Evolutionary conservation across 2,888 invertebrate species (phyloP).

Genomic region (Meganola albula): DNA sequence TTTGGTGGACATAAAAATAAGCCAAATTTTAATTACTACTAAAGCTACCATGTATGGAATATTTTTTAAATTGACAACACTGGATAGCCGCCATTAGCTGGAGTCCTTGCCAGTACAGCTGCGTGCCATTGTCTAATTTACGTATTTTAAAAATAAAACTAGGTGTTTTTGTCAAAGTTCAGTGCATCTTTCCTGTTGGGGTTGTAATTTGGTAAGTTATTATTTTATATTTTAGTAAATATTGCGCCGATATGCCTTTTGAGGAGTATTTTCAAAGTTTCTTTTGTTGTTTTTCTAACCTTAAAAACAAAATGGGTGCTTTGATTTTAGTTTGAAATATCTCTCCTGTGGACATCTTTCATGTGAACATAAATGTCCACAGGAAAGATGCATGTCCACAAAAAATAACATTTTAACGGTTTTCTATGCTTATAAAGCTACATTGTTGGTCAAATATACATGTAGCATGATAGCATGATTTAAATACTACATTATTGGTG

Average conservation of each 20-base stretch:
- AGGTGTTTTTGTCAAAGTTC: not conserved
- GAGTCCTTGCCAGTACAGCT: too few relatives aligned
- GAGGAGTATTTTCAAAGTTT: not conserved
- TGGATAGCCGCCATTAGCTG: too few relatives aligned
- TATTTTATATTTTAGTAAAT: constrained; percentile 4
- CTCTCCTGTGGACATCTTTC: not conserved
- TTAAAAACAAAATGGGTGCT: not conserved
- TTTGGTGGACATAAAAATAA: not conserved
- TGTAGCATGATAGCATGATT: not conserved
- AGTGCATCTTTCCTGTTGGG: not conserved
- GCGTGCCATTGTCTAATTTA: too few relatives aligned
- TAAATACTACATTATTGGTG: not conserved
- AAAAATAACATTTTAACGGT: constrained; percentile 1
- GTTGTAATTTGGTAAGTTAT: constrained; percentile 2
- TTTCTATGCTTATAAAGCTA: too few relatives aligned
- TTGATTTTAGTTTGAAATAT: not conserved
- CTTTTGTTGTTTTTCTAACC: constrained; percentile 1
- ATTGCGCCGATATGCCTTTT: not conserved
- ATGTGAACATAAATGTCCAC: constrained; percentile 1
- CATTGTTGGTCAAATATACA: constrained; percentile 1
- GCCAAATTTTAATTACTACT: not conserved
- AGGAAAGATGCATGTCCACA: constrained; percentile 3
- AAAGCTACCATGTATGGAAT: too few relatives aligned
- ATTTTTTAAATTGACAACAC: too few relatives aligned
- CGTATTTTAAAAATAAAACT: not conserved